These are phyloP conservation scores for Cottus gobio DNA, from an alignment of 2,113 vertebrate species.

Conservation along the genomic window DNA sequence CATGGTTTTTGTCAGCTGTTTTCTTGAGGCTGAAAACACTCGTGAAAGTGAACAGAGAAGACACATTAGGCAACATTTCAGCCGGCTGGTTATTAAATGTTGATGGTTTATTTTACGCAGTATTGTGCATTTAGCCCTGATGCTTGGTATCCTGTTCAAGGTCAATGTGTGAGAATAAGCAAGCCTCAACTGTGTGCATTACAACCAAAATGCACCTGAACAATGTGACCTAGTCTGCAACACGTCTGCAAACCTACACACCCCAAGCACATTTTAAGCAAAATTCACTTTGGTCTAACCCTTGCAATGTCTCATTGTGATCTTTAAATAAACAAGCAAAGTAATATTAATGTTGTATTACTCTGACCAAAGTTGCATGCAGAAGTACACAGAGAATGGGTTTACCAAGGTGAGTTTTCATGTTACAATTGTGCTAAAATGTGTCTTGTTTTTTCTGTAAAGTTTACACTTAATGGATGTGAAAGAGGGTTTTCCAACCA, in stretches of 20 bases:
- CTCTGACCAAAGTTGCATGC: slow-evolving; percentile 14
- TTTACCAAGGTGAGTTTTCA: slow-evolving; percentile 27
- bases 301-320: slow-evolving; percentile 3
- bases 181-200: not conserved
- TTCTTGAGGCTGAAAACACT: slow-evolving; percentile 16
- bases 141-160: not conserved
- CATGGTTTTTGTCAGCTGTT: slow-evolving; percentile 28
- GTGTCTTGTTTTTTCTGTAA: not conserved
- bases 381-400: slow-evolving; percentile 5
- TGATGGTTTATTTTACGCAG: slow-evolving; percentile 11
- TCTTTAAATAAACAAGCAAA: slow-evolving; percentile 18
- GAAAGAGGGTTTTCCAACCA: slow-evolving; percentile 29
- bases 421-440: slow-evolving; percentile 5
- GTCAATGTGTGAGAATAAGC: slow-evolving; percentile 6
- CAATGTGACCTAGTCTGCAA: slow-evolving; percentile 10
- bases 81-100: slow-evolving; percentile 6
- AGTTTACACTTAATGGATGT: slow-evolving; percentile 11
- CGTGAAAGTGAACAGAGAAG: not conserved
- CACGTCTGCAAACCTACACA: slow-evolving; percentile 2
- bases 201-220: not conserved
- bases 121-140: not conserved
- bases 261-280: slow-evolving; percentile 4
- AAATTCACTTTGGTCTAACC: not conserved
- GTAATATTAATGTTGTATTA: not conserved
- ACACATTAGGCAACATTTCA: slow-evolving; percentile 1